These are phyloP conservation scores for Ectropis grisescens DNA, from an alignment of 1,140 invertebrate genomes.

Conservation along the genomic window DNA sequence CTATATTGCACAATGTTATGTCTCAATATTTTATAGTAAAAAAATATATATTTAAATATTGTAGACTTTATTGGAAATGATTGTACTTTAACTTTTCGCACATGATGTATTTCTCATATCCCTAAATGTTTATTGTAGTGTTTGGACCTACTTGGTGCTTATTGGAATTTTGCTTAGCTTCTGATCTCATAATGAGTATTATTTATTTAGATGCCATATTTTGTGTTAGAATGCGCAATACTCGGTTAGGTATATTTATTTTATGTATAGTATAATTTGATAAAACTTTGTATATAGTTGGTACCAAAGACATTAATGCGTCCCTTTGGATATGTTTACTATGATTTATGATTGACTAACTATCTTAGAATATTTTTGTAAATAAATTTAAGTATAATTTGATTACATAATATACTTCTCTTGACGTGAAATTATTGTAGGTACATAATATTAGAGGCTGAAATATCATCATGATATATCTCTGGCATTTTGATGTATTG, in stretches of 20 bases:
- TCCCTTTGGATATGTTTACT: slow-evolving; percentile 35
- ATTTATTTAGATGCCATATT: slow-evolving; percentile 66
- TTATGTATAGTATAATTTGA: slow-evolving; percentile 23
- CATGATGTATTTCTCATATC: no score
- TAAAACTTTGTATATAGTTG: slow-evolving; percentile 54
- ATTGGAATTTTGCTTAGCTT: slow-evolving; percentile 48
- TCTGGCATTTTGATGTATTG: background rate
- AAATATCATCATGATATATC: slow-evolving; percentile 9
- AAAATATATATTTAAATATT: slow-evolving; percentile 33
- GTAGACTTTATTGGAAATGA: slow-evolving; percentile 30
- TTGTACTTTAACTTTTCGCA: no score
- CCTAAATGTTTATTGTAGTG: no score
- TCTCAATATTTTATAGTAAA: slow-evolving; percentile 63
- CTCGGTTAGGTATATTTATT: slow-evolving; percentile 48
- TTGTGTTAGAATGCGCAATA: slow-evolving; percentile 44
- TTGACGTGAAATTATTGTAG: slow-evolving; percentile 25
- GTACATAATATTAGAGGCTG: slow-evolving; percentile 19
- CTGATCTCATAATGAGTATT: slow-evolving; percentile 67
- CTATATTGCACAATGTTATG: slow-evolving; percentile 64
- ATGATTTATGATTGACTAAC: background rate
- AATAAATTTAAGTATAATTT: slow-evolving; percentile 16
- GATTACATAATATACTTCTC: no score
- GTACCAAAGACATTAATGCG: slow-evolving; percentile 57
- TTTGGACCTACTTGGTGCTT: no score
- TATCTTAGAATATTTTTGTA: slow-evolving; percentile 9